Conservation (phyloP, 1,140 invertebrate species). For the Bombus difficillimus region DNA sequence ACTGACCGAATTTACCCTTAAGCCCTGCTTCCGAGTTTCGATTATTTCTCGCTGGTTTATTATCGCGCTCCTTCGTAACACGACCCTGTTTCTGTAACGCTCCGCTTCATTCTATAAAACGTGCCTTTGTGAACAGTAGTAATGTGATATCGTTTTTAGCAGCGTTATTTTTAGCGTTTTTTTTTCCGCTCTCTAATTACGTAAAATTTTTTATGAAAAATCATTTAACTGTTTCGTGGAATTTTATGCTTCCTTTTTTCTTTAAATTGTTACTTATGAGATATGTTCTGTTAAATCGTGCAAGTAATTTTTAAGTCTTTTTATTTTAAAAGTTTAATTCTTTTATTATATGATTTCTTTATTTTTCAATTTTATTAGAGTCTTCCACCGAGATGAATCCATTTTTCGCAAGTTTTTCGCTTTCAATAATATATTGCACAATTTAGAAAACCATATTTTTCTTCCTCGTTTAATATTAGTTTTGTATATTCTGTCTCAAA, state of each 20-base stretch:
- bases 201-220: no score
- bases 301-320: background rate
- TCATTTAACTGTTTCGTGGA: background rate
- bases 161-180: background rate
- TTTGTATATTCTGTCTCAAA: no score
- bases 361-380: background rate
- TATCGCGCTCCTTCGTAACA: conserved; percentile 41
- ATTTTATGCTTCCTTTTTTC: background rate
- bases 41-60: conserved; percentile 65
- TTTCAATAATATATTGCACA: no score
- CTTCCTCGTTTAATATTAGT: no score
- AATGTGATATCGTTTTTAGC: background rate
- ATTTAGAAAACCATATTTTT: no score
- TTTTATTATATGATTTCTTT: background rate
- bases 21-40: conserved; percentile 61
- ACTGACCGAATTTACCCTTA: conserved; percentile 81
- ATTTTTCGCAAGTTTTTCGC: no score
- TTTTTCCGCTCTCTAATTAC: background rate
- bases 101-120: background rate
- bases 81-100: conserved; percentile 23
- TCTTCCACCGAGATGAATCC: background rate
- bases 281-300: background rate
- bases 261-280: background rate
- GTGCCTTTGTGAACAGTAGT: background rate
- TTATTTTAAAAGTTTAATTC: background rate